These are phyloP conservation scores for Mystacornis crossleyi DNA, from an alignment of 2,113 vertebrate species.

Conservation along the genomic window DNA sequence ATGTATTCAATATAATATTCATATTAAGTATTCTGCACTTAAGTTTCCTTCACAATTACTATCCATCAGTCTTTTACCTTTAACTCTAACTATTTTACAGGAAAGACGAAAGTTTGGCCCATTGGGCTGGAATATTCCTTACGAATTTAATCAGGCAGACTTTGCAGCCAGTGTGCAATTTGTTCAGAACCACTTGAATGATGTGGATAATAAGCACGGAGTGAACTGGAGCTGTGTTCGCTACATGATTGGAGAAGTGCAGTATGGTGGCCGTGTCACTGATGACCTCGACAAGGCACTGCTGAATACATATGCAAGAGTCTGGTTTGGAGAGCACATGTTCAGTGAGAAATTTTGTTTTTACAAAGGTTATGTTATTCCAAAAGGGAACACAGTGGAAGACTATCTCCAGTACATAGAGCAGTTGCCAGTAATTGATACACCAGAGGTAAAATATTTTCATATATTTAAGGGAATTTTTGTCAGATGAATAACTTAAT, in stretches of 20 bases:
- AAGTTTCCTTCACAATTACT: neutral
- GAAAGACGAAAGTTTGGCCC: constrained; percentile 86
- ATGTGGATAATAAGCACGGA: constrained; percentile 67
- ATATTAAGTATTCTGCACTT: neutral
- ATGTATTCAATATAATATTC: no score
- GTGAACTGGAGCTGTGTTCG: constrained; percentile 84
- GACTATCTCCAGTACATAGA: constrained; percentile 83
- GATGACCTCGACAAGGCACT: constrained; percentile 84
- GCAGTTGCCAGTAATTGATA: constrained; percentile 76
- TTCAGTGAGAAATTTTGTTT: constrained; percentile 80
- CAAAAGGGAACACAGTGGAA: constrained; percentile 73
- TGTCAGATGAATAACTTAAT: neutral
- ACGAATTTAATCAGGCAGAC: constrained; percentile 88
- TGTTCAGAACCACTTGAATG: constrained; percentile 84
- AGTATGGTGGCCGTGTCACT: constrained; percentile 84
- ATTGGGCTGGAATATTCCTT: constrained; percentile 87
- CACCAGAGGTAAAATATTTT: constrained; percentile 78
- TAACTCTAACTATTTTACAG: constrained; percentile 42
- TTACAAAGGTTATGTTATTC: constrained; percentile 80
- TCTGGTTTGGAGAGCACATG: constrained; percentile 85
- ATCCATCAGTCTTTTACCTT: neutral
- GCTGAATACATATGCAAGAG: constrained; percentile 79
- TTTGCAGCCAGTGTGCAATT: constrained; percentile 85
- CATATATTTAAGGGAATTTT: neutral
- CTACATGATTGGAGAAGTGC: constrained; percentile 87